These are phyloP conservation scores for Pissodes strobi DNA, from an alignment of 1,140 invertebrate genomes.

Conservation along the genomic window DNA sequence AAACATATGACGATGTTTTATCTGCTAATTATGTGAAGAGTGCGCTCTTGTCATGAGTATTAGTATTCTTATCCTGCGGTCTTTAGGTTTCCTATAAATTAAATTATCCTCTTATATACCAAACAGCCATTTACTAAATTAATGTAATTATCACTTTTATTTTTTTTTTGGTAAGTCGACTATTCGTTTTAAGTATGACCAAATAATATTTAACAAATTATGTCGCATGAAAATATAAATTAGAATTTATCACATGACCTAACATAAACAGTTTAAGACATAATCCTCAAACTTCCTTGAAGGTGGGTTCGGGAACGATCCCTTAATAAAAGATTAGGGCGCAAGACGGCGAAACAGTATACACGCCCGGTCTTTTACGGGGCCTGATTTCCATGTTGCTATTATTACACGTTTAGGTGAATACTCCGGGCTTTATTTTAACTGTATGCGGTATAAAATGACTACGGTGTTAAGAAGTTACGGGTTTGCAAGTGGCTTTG, in stretches of 20 bases:
- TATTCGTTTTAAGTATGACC: too few species aligned
- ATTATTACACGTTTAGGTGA: slow-evolving; percentile 24
- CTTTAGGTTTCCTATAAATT: too few species aligned
- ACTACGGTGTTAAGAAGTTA: slow-evolving; percentile 24
- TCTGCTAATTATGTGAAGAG: too few species aligned
- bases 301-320: slow-evolving; percentile 12
- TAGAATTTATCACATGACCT: not conserved
- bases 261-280: not conserved
- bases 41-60: too few species aligned
- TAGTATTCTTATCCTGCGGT: too few species aligned
- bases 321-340: slow-evolving; percentile 21
- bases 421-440: slow-evolving; percentile 15
- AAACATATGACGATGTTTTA: too few species aligned
- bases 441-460: slow-evolving; percentile 11
- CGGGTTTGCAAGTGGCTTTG: not conserved
- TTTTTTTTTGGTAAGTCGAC: too few species aligned
- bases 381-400: slow-evolving; percentile 27
- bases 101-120: too few species aligned
- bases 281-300: not conserved
- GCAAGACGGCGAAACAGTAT: not conserved
- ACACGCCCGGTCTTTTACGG: slow-evolving; percentile 12
- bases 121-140: too few species aligned
- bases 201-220: too few species aligned
- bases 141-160: too few species aligned
- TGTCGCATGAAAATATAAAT: too few species aligned